Evolutionary conservation across 2,113 vertebrate species (phyloP), one percentile per base, ranked within the genome.

Genomic region (Myrmophylax atrothorax): DNA sequence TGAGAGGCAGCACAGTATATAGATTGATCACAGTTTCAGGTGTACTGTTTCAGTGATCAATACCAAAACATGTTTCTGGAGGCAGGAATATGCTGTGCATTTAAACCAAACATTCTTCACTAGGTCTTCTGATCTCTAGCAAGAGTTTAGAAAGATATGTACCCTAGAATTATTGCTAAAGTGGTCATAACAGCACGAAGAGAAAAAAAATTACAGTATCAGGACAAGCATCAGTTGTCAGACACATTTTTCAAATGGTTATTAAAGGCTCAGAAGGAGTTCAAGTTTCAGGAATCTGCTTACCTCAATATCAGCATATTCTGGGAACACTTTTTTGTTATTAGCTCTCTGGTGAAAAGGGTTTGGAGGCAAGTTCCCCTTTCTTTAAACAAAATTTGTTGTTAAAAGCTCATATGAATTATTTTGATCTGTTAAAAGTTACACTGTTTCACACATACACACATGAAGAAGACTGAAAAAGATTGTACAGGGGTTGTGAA

Each of bases 231-330:
- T 89, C 96, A 70, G 66, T 95, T 97, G 93, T 86, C 63, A 40
- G 42, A 75, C 44, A 56, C 40, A 26, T 87, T 95, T 93, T 96
- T 96, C 60, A 88, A 73, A 80, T 37, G 33, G 19, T 26, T 68
- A 96, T 97, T 91, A 97, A 97, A 77, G 42, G 66, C 94, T 97
- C 52, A 87, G 59, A 53, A 81, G 90, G 50, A 79, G 86, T 96
- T 97, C 66, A 89, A 9, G 9, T 95, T 94, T 94, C 77, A 84
- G 85, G 70, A 92, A 96, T 94, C 91, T 70, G 28, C 56, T 93
- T 94, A 78, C 86, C 92, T 97, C 95, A 94, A 52, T 96, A 85
- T 75, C 91, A 92, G 12, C 84, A 91, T 84, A 84, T 91, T 94
- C 74, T 94, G 73, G 46, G 70, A 94, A 72, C 31, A 72, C 9